Percentiles rank a stretch among this genome's conserved stretches.
phyloP scores from a whole-genome alignment of 1,140 invertebrate genomes.

The Lepidurus apus region DNA sequence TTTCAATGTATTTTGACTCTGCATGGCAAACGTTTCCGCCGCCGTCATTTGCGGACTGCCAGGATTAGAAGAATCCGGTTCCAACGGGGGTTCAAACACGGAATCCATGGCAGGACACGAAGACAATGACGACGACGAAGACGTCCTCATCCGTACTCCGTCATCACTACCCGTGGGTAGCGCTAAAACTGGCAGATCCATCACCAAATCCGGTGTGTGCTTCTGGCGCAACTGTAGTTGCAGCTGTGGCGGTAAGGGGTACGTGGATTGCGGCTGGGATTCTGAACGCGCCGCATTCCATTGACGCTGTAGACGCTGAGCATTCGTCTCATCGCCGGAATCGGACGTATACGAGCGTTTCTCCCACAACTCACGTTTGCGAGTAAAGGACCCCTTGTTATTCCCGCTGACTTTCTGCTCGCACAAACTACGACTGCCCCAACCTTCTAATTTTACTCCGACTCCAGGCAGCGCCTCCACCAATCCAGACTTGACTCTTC shows the following conservation, averaged over 20 bases:
- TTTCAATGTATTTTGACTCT: constrained; percentile 74
- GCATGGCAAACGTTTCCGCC: constrained; percentile 66
- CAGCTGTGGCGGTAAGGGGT: not conserved
- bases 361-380: constrained; percentile 58
- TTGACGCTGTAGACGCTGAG: constrained; percentile 31
- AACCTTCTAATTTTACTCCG: constrained; percentile 32
- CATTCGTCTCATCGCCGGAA: constrained; percentile 38
- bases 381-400: constrained; percentile 43
- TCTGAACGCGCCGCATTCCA: constrained; percentile 28
- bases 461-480: constrained; percentile 36
- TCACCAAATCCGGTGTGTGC: constrained; percentile 80
- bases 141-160: constrained; percentile 45
- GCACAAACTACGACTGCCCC: constrained; percentile 31
- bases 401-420: constrained; percentile 35
- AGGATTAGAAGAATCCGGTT: constrained; percentile 26
- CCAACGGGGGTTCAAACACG: constrained; percentile 30
- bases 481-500: constrained; percentile 29
- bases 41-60: constrained; percentile 61
- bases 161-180: constrained; percentile 44
- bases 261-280: constrained; percentile 23
- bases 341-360: constrained; percentile 50
- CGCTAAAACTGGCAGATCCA: constrained; percentile 64
- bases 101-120: constrained; percentile 36
- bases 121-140: constrained; percentile 36
- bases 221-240: constrained; percentile 48